These are phyloP conservation scores for Brachionichthys hirsutus DNA, from an alignment of 2,113 vertebrate species.

Conservation along the genomic window DNA sequence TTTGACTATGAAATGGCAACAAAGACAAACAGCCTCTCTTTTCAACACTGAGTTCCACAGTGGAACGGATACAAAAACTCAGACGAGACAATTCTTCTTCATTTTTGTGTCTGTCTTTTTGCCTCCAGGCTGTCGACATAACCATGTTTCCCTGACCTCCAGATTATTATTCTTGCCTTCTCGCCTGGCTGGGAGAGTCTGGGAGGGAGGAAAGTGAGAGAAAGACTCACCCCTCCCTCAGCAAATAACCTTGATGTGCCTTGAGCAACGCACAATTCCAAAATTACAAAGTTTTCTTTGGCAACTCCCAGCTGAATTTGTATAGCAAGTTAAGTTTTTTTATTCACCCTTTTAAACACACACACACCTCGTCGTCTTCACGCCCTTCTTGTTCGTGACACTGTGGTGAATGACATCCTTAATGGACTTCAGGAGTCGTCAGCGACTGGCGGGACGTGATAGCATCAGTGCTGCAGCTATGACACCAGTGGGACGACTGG, in stretches of 20 bases:
- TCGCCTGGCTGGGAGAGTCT: conserved; percentile 10
- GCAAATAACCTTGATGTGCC: conserved; percentile 26
- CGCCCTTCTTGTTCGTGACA: conserved; percentile 19
- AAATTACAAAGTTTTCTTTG: conserved; percentile 29
- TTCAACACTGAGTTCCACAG: background rate
- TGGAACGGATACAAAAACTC: conserved; percentile 1
- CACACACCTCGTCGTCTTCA: conserved; percentile 14
- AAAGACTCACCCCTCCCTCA: conserved; percentile 4
- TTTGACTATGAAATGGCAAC: conserved; percentile 13
- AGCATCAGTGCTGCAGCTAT: conserved; percentile 66
- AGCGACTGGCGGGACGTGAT: conserved; percentile 58
- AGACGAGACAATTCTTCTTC: conserved; percentile 20
- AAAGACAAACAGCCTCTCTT: conserved; percentile 23
- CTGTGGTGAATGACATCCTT: conserved; percentile 62
- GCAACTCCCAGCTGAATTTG: conserved; percentile 30
- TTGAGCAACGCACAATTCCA: conserved; percentile 22
- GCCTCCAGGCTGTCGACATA: conserved; percentile 36
- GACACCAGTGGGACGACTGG: conserved; percentile 69
- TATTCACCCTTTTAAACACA: conserved; percentile 21
- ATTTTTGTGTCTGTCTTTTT: conserved; percentile 34
- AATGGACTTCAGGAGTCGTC: conserved; percentile 69
- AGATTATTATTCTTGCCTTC: conserved; percentile 45
- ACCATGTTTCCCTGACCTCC: conserved; percentile 36
- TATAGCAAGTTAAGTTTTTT: conserved; percentile 22
- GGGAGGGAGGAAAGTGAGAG: background rate